phyloP scores from a whole-genome alignment of 2,888 invertebrate species.

The Archips xylosteana region DNA sequence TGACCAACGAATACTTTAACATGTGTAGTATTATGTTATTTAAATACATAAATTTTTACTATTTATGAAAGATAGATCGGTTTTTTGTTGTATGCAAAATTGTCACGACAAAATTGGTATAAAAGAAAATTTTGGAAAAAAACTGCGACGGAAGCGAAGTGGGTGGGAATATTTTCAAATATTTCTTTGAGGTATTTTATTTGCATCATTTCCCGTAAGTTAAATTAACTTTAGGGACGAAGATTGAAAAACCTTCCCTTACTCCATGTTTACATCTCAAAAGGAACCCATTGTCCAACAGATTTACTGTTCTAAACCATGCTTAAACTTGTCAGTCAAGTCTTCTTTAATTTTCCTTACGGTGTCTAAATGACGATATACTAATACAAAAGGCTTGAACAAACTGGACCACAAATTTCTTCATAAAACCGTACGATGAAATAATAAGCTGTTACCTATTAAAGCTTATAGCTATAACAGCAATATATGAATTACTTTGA shows the following conservation, averaged over 20 bases:
- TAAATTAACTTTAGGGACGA: neutral
- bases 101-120: no score
- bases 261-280: neutral
- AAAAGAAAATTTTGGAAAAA: no score
- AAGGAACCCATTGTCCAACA: neutral
- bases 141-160: no score
- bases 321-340: neutral
- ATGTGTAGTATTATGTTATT: no score
- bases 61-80: no score
- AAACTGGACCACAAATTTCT: neutral
- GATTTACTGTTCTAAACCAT: neutral
- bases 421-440: conserved; percentile 7
- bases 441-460: conserved; percentile 30
- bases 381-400: neutral
- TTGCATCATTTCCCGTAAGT: neutral
- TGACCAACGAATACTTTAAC: no score
- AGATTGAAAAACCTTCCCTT: neutral
- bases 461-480: conserved; percentile 44
- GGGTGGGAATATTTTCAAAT: no score
- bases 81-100: no score
- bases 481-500: conserved; percentile 46
- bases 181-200: no score
- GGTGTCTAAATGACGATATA: neutral
- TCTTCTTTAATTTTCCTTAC: neutral
- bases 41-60: no score